Evolutionary conservation across 2,113 vertebrate species (phyloP), one percentile per base, ranked within the genome.

Genomic region (Rhegmatorhina hoffmannsi): DNA sequence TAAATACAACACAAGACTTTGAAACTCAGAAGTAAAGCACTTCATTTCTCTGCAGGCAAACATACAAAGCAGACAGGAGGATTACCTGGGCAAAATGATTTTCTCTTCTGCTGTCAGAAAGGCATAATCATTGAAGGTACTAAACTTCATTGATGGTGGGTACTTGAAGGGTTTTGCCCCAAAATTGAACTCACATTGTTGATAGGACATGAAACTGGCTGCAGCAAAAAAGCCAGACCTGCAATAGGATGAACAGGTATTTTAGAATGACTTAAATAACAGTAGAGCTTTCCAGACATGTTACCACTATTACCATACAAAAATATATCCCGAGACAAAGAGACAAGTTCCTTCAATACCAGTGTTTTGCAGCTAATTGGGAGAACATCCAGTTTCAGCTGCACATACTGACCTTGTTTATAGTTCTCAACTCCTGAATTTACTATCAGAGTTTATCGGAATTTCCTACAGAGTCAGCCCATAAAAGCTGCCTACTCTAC

Each of bases 161-260:
- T 99, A 99, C 96, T 98, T 99, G 97, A 99, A 99, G 93, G 99
- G 98, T 94, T 99, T 99, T 97, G 99, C 98, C 97, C 99, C 99
- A 33, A 99, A 99, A 97, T 99, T 99, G 96, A 99, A 99, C 98
- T 99, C 99, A 63, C 99, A 99, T 92, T 99, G 99, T 96, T 99
- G 99, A 96, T 99, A 99, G 26, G 99, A 99, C 99, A 99, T 99
- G 95, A 99, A 99, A 98, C 99, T 99, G 78, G 99, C 99, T 84
- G 99, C 99, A 34, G 99, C 99, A 94, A 99, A 99, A 97, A 99
- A 99, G 55, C 99, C 99, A 21, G 99, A 99, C 92, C 99, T 99
- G 97, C 52, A 96, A 91, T 21, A 5, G 20, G 49, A 96, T 63
- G 34, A 24, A 55, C 8, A 86, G 49, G 60, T 31, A 49, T 72